Evolutionary conservation across 2,888 invertebrate genomes (phyloP).

Genomic region (Mellilla xanthometata): DNA sequence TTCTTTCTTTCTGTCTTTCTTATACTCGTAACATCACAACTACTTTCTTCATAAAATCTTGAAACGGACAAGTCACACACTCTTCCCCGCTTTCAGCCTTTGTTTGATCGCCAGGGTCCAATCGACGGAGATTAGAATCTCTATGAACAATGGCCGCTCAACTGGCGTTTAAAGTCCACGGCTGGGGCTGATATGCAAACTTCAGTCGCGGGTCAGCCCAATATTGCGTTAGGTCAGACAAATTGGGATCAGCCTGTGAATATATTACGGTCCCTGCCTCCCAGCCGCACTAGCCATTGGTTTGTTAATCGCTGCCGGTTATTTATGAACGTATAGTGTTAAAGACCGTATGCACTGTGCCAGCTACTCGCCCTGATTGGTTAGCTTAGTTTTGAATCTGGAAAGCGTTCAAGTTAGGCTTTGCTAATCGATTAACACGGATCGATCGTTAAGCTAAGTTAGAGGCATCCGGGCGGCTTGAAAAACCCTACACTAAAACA

Average conservation of each 20-base stretch:
- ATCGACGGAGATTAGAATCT: conserved; percentile 13
- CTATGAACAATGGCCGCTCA: conserved; percentile 15
- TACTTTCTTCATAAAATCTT: too few relatives aligned
- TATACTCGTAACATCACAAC: too few relatives aligned
- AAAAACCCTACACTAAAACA: too few relatives aligned
- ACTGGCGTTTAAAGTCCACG: conserved; percentile 18
- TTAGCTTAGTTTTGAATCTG: too few relatives aligned
- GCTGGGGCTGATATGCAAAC: conserved; percentile 47
- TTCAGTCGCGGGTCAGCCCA: conserved; percentile 49
- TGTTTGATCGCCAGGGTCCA: not conserved
- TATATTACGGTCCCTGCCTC: conserved; percentile 69
- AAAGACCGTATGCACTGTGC: conserved; percentile 7
- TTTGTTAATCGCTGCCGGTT: conserved; percentile 78
- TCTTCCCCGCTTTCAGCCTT: too few relatives aligned
- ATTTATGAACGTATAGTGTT: conserved; percentile 54
- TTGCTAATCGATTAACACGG: too few relatives aligned
- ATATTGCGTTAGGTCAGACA: conserved; percentile 80
- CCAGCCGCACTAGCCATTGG: conserved; percentile 61
- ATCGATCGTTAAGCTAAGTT: too few relatives aligned
- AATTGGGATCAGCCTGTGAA: conserved; percentile 79
- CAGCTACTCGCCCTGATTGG: not conserved
- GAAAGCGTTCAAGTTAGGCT: too few relatives aligned
- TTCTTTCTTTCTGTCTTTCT: too few relatives aligned
- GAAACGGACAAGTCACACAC: too few relatives aligned
- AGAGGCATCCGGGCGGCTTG: too few relatives aligned